phyloP scores from a whole-genome alignment of 1,140 invertebrate genomes.

The Lithobius niger region DNA sequence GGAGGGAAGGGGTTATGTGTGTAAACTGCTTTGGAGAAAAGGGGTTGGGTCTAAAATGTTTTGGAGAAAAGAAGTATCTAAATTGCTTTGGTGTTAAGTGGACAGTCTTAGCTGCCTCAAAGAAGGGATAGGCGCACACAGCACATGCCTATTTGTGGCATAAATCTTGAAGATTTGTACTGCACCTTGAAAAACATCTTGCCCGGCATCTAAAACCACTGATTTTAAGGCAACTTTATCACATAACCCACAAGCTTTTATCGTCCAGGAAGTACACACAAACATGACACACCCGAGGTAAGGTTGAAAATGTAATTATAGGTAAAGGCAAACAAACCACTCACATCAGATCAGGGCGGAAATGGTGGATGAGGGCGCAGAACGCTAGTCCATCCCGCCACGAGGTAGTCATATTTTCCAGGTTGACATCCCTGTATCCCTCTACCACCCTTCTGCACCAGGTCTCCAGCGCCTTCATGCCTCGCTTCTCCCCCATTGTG shows the following conservation, averaged over 20 bases:
- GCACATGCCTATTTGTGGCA: too few relatives aligned
- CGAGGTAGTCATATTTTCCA: constrained; percentile 83
- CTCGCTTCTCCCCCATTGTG: constrained; percentile 62
- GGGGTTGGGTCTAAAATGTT: too few relatives aligned
- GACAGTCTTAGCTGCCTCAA: too few relatives aligned
- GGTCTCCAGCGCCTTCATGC: constrained; percentile 68
- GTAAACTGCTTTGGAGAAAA: too few relatives aligned
- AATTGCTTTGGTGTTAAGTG: too few relatives aligned
- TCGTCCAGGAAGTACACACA: not conserved
- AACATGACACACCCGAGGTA: not conserved
- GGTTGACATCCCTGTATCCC: constrained; percentile 72
- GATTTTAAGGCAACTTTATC: too few relatives aligned
- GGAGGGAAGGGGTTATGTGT: too few relatives aligned
- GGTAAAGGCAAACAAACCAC: constrained; percentile 32
- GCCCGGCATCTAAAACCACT: too few relatives aligned
- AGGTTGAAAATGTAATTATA: constrained; percentile 6
- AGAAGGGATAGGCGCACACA: too few relatives aligned
- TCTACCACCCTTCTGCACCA: constrained; percentile 64
- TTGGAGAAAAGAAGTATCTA: too few relatives aligned
- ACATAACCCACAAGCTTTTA: not conserved
- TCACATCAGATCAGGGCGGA: constrained; percentile 91
- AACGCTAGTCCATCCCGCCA: constrained; percentile 89
- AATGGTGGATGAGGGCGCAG: constrained; percentile 91
- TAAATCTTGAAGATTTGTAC: too few relatives aligned
- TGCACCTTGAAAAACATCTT: too few relatives aligned